Evolutionary conservation across 2,888 invertebrate species (phyloP).

Genomic region (Lepidonotus clava): DNA sequence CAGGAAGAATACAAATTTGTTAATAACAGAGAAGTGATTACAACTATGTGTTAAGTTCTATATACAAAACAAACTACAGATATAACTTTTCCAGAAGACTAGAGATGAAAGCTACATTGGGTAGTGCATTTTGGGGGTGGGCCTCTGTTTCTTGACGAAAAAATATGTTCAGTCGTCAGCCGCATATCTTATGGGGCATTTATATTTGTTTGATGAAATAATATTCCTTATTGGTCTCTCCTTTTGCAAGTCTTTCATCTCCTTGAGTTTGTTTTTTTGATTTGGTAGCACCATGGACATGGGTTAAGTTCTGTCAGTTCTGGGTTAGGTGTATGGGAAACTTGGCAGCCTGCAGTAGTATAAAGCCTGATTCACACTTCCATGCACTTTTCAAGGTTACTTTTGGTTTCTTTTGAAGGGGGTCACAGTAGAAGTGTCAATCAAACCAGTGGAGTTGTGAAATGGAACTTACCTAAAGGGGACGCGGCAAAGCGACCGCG

Average conservation of each 20-base stretch:
- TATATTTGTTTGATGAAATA: no score
- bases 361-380: conserved; percentile 1
- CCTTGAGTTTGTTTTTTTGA: no score
- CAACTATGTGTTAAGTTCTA: conserved; percentile 1
- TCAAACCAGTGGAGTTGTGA: conserved; percentile 2
- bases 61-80: not conserved
- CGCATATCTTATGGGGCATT: no score
- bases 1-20: no score
- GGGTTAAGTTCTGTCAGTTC: not conserved
- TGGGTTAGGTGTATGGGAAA: conserved; percentile 26
- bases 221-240: no score
- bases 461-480: conserved; percentile 35
- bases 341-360: not conserved
- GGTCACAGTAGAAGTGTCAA: not conserved
- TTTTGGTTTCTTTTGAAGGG: not conserved
- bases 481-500: not conserved
- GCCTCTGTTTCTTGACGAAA: no score
- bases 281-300: no score
- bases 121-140: no score
- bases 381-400: not conserved
- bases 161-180: no score
- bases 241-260: no score
- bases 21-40: not conserved
- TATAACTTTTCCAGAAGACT: no score
- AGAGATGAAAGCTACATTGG: no score